Evolutionary conservation across 1,140 invertebrate genomes (phyloP), one percentile per base, ranked within the genome.

Genomic region (Neuroterus valhalla): DNA sequence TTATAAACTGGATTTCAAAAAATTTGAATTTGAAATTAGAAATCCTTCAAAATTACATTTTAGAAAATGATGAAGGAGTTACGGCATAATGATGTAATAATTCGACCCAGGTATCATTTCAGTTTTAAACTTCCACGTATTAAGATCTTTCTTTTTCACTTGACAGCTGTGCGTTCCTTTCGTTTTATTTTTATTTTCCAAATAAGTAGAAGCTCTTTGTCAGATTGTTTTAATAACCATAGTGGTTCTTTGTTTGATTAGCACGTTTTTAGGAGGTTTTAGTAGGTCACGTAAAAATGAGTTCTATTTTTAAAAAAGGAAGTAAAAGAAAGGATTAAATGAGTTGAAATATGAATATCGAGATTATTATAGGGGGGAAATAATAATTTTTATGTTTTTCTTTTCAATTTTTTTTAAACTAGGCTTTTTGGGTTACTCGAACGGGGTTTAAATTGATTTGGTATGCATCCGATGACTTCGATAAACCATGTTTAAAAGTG

Each of bases 271-370:
- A 62, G n/a, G 26, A 62, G 55, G 55, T 62, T 62, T 62, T 62
- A 62, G 55, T 62, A 62, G 55, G 23, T 62, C 23, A 62, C 14
- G 26, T 62, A 62, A 62, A 62, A 62, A 62, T 62, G 26, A 38
- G 12, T 15, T 62, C 14, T 15, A 62, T 62, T n/a, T n/a, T n/a
- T n/a, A n/a, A 15, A 38, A 62, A 62, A 38, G 55, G 31, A 31
- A 62, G 31, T 15, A 62, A 31, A 38, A 26, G 26, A 62, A 21
- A 62, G 14, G 55, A 62, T 62, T 62, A 62, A 55, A 31, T 62
- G n/a, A 62, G 26, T 62, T 62, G 3, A 62, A 62, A 38, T 62
- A 62, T 31, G 26, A 3, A 14, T 31, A 23, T 23, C 31, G n/a
- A 26, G 1, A n/a, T 6, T 8, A 38, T 15, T 26, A n/a, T 10